Conservation (phyloP, 2,888 invertebrate genomes). For the Zaprionus lineosus region DNA sequence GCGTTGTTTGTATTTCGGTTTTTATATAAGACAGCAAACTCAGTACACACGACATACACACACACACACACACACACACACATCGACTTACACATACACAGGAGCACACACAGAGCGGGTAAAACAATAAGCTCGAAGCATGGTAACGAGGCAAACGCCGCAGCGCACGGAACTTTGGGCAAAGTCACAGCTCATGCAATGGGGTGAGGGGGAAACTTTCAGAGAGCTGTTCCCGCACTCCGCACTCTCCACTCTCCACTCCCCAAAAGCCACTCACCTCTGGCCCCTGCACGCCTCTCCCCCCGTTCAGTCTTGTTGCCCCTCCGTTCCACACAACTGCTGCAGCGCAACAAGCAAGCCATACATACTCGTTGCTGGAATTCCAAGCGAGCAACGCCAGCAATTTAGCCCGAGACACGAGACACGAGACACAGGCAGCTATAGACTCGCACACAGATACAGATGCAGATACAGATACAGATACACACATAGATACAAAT, state of each 20-base stretch:
- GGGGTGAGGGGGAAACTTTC: conserved; percentile 8
- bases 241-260: too few species aligned
- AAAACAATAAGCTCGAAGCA: conserved; percentile 64
- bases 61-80: conserved; percentile 11
- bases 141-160: conserved; percentile 26
- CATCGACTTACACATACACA: not conserved
- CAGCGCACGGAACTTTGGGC: conserved; percentile 43
- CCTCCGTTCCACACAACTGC: too few species aligned
- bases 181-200: conserved; percentile 48
- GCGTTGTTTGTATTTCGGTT: conserved; percentile 44
- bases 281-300: not conserved
- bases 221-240: conserved; percentile 11
- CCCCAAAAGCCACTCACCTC: too few species aligned
- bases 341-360: not conserved
- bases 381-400: conserved; percentile 46
- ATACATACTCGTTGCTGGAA: conserved; percentile 33
- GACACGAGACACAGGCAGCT: not conserved
- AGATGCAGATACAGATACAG: conserved; percentile 7
- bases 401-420: conserved; percentile 34
- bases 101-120: conserved; percentile 34
- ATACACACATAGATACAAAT: conserved; percentile 3
- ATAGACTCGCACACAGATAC: not conserved
- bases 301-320: not conserved
- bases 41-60: conserved; percentile 12
- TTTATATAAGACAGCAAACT: conserved; percentile 53